Evolutionary conservation across 2,797 vertebrate species (phyloP).

Genomic region (Aeoliscus strigatus): DNA sequence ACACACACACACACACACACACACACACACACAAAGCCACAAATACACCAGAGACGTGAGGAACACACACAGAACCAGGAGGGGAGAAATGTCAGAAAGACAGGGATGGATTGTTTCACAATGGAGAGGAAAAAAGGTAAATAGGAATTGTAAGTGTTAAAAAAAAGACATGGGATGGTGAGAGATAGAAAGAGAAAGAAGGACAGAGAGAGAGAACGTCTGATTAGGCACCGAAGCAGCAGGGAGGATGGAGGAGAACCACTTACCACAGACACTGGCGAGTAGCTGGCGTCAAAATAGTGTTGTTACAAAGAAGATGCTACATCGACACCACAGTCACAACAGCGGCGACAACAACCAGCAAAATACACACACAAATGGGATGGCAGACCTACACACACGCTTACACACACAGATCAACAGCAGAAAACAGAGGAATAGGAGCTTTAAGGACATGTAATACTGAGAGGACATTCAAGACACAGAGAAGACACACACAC

Average conservation of each 20-base stretch:
- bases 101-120: slow-evolving; percentile 35
- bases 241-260: slow-evolving; percentile 63
- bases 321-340: slow-evolving; percentile 49
- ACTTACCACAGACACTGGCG: slow-evolving; percentile 74
- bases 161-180: slow-evolving; percentile 22
- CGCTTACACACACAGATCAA: slow-evolving; percentile 7
- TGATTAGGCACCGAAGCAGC: slow-evolving; percentile 73
- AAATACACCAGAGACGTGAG: slow-evolving; percentile 47
- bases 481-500: slow-evolving; percentile 9
- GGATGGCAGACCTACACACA: slow-evolving; percentile 17
- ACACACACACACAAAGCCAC: slow-evolving; percentile 45
- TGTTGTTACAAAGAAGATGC: slow-evolving; percentile 54
- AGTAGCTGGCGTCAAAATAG: slow-evolving; percentile 50
- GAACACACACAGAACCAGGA: slow-evolving; percentile 35
- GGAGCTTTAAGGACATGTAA: slow-evolving; percentile 20
- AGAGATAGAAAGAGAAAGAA: slow-evolving; percentile 44
- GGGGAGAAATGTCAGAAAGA: slow-evolving; percentile 10
- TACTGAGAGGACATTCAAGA: slow-evolving; percentile 7
- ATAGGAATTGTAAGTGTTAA: slow-evolving; percentile 17
- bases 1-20: slow-evolving; percentile 54
- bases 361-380: slow-evolving; percentile 38
- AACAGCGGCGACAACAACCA: slow-evolving; percentile 44
- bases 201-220: slow-evolving; percentile 62
- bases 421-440: slow-evolving; percentile 19
- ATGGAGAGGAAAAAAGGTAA: slow-evolving; percentile 14